These are phyloP conservation scores for Thamnophis sirtalis DNA, from an alignment of 2,113 vertebrate species.

Conservation along the genomic window DNA sequence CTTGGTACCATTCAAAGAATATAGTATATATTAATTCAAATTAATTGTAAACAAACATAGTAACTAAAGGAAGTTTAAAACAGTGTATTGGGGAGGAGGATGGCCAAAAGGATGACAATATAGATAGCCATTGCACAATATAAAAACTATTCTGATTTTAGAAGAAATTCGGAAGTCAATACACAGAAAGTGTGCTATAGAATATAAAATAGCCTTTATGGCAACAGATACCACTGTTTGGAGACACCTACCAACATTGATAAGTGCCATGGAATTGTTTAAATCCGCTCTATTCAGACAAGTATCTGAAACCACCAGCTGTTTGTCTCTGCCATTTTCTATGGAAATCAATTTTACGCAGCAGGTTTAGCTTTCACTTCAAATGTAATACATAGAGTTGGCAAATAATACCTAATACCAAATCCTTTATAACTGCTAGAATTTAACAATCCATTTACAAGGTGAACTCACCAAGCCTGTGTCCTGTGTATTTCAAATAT, in stretches of 20 bases:
- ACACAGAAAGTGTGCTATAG: not conserved
- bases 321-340: not conserved
- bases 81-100: no score
- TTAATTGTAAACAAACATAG: conserved; percentile 5
- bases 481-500: not conserved
- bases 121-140: not conserved
- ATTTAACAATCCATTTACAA: not conserved
- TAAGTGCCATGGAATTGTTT: not conserved
- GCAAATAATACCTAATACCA: not conserved
- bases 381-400: not conserved
- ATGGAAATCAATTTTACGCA: conserved; percentile 8
- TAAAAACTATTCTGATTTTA: not conserved
- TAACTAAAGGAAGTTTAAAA: not conserved
- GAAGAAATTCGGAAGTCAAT: not conserved
- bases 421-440: not conserved
- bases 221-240: not conserved
- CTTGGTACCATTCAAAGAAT: not conserved
- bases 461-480: not conserved
- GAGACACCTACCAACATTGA: conserved; percentile 5
- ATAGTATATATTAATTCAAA: not conserved
- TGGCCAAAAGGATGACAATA: not conserved
- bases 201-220: not conserved
- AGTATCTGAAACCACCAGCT: not conserved
- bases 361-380: not conserved
- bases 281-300: not conserved